These are phyloP conservation scores for Electrona antarctica DNA, from an alignment of 2,113 vertebrate genomes.

Conservation along the genomic window DNA sequence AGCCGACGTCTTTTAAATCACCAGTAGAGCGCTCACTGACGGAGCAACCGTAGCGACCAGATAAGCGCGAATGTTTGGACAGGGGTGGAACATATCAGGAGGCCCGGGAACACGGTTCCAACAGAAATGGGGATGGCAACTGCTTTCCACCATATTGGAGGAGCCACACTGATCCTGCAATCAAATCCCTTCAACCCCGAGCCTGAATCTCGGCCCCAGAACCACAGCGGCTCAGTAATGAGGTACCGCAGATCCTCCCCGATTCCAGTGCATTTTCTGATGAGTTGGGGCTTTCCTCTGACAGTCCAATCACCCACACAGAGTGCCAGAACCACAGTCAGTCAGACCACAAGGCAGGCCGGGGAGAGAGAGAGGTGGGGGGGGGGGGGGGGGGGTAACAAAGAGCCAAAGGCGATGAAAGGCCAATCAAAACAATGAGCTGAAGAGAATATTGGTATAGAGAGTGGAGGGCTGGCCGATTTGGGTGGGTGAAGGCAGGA, in stretches of 20 bases:
- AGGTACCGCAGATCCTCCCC: constrained; percentile 49
- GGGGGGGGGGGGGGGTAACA: not conserved
- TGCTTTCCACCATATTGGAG: constrained; percentile 33
- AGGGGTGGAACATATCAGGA: constrained; percentile 1
- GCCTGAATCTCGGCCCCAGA: constrained; percentile 45
- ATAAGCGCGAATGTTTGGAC: constrained; percentile 38
- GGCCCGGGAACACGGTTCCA: not conserved
- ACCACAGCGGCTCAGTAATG: constrained; percentile 57
- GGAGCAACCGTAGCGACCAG: constrained; percentile 14
- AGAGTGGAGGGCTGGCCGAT: constrained; percentile 3
- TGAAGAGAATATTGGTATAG: constrained; percentile 37
- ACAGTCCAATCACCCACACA: constrained; percentile 62
- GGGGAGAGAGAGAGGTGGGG: not conserved
- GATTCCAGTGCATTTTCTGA: constrained; percentile 50
- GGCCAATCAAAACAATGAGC: constrained; percentile 54
- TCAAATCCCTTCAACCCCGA: constrained; percentile 54
- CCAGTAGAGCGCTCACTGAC: constrained; percentile 25
- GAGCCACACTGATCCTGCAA: constrained; percentile 54
- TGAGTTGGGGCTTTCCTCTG: constrained; percentile 58
- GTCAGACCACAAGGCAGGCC: constrained; percentile 45
- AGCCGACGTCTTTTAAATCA: constrained; percentile 49
- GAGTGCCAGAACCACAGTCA: constrained; percentile 60
- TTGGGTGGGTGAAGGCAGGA: not conserved
- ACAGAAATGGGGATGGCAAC: constrained; percentile 26
- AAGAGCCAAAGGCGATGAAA: constrained; percentile 37